These are phyloP conservation scores for Reticulitermes lucifugus DNA, from an alignment of 2,888 invertebrate genomes.

Conservation along the genomic window DNA sequence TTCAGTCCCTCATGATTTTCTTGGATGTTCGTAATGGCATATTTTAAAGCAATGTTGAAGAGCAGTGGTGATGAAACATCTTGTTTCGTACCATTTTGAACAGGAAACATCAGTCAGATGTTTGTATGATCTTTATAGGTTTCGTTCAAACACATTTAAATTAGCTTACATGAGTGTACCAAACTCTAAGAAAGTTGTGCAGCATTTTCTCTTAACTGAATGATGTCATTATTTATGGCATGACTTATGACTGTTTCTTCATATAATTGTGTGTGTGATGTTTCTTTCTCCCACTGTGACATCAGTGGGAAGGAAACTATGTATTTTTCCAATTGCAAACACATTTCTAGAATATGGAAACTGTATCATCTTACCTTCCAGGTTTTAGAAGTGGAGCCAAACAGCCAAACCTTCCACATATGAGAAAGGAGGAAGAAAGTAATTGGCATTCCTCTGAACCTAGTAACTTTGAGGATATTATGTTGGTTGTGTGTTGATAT, in stretches of 20 bases:
- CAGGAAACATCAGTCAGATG: too few relatives aligned
- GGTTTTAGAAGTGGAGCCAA: slow-evolving; percentile 22
- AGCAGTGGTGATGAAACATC: too few relatives aligned
- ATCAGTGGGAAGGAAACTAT: not conserved
- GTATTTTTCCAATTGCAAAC: not conserved
- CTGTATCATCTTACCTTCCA: slow-evolving; percentile 22
- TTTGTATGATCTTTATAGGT: too few relatives aligned
- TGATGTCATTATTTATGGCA: too few relatives aligned
- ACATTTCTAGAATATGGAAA: not conserved
- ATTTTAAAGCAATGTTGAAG: too few relatives aligned
- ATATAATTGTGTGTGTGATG: not conserved
- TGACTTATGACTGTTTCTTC: not conserved
- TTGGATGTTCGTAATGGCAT: too few relatives aligned
- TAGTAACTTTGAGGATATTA: not conserved
- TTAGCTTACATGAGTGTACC: too few relatives aligned
- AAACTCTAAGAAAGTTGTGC: too few relatives aligned
- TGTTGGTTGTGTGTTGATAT: not conserved
- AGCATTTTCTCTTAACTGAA: too few relatives aligned
- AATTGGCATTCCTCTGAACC: not conserved
- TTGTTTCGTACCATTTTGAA: too few relatives aligned
- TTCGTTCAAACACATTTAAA: too few relatives aligned
- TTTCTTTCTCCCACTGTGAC: not conserved
- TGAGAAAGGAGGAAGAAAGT: not conserved
- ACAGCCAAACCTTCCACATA: not conserved
- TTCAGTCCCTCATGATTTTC: too few relatives aligned